A percentile compares a stretch with the other conserved stretches of the same genome.
Conservation (phyloP, 2,113 vertebrate genomes). For the Coptodon bakossiorum region DNA sequence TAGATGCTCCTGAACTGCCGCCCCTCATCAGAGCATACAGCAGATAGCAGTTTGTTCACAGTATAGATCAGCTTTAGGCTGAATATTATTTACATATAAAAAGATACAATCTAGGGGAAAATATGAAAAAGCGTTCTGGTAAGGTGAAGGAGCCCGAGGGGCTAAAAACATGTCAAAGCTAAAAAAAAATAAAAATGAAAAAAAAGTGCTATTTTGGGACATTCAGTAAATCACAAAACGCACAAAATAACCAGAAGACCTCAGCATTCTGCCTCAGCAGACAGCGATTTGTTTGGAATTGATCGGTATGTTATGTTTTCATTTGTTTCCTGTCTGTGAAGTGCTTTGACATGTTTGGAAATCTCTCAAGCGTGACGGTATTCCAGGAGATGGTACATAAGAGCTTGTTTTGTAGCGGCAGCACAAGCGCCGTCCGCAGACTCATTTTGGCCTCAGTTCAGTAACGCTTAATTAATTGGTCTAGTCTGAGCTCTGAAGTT, state of each 20-base stretch:
- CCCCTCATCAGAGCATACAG: not conserved
- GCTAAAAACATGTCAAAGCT: not conserved
- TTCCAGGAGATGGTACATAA: not conserved
- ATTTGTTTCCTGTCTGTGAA: not conserved
- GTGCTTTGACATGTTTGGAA: not conserved
- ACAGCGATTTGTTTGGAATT: not conserved
- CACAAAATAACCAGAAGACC: not conserved
- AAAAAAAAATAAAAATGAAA: not conserved
- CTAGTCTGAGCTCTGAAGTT: not conserved
- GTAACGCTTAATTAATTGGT: not conserved
- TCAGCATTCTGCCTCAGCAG: not conserved
- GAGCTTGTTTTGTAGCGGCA: not conserved
- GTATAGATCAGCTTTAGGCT: not conserved
- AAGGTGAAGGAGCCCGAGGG: not conserved
- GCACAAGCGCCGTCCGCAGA: not conserved
- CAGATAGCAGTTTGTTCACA: conserved; percentile 9
- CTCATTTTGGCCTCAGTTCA: not conserved
- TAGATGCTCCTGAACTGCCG: not conserved
- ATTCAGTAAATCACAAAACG: not conserved
- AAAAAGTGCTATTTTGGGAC: not conserved
- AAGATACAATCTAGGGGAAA: not conserved
- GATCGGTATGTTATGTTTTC: not conserved
- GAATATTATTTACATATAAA: conserved; percentile 11
- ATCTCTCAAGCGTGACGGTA: not conserved
- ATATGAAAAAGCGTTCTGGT: not conserved